These are phyloP conservation scores for Chrosomus eos DNA, from an alignment of 2,797 vertebrate species.

Conservation along the genomic window DNA sequence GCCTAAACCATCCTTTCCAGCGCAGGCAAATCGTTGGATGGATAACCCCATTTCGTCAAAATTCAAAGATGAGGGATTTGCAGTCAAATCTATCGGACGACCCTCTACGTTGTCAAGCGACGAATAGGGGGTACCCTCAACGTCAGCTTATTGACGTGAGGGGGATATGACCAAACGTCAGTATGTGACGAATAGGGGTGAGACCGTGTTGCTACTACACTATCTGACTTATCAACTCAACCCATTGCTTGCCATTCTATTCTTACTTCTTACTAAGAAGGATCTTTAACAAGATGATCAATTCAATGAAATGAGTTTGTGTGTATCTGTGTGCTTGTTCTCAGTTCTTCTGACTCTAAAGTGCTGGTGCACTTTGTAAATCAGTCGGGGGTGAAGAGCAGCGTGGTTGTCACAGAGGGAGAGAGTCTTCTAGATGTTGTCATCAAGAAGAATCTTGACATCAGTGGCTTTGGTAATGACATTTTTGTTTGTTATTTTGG, in stretches of 20 bases:
- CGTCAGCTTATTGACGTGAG: too few species aligned
- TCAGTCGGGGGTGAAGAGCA: conserved; percentile 73
- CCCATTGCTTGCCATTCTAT: background rate
- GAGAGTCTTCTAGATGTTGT: conserved; percentile 78
- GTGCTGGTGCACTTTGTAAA: conserved; percentile 78
- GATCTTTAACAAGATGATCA: background rate
- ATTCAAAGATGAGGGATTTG: too few species aligned
- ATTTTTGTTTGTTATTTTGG: background rate
- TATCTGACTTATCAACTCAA: background rate
- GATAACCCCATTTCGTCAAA: too few species aligned
- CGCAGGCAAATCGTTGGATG: too few species aligned
- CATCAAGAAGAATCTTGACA: conserved; percentile 77
- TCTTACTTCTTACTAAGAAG: background rate
- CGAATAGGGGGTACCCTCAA: too few species aligned
- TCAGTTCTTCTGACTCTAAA: conserved; percentile 59
- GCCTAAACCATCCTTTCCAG: too few species aligned
- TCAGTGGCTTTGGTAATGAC: conserved; percentile 77
- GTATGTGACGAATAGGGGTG: too few species aligned
- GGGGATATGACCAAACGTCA: too few species aligned
- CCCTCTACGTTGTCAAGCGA: too few species aligned
- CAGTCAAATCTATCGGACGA: too few species aligned
- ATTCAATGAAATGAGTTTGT: background rate
- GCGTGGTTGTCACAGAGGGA: conserved; percentile 71
- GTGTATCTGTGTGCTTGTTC: conserved; percentile 28
- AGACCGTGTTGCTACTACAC: too few species aligned